Conservation (phyloP, 1,140 invertebrate species). For the Drosophila oshimai region DNA sequence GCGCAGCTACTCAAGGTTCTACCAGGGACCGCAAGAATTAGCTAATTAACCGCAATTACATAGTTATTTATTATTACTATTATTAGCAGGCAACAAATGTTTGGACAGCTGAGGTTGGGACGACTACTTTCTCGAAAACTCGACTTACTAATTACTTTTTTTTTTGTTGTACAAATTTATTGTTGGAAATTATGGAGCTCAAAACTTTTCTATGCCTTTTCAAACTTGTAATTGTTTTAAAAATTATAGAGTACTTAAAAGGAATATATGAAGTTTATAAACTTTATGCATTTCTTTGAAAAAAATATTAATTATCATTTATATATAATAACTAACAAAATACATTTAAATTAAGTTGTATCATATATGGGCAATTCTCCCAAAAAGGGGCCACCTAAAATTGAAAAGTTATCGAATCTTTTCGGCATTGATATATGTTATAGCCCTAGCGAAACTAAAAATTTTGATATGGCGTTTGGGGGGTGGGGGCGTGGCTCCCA, state of each 20-base stretch:
- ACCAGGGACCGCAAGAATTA: constrained; percentile 47
- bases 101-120: background rate
- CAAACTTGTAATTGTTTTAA: background rate
- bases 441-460: too few species aligned
- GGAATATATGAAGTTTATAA: too few species aligned
- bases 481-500: too few species aligned
- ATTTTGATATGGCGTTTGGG: too few species aligned
- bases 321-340: background rate
- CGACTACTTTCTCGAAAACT: background rate
- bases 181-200: too few species aligned
- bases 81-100: constrained; percentile 5
- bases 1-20: constrained; percentile 55
- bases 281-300: background rate
- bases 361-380: too few species aligned
- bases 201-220: too few species aligned
- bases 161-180: too few species aligned
- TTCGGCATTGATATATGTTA: too few species aligned
- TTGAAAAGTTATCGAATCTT: too few species aligned
- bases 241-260: background rate
- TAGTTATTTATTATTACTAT: background rate
- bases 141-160: too few species aligned
- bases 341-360: background rate
- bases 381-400: too few species aligned
- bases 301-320: background rate
- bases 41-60: constrained; percentile 6